Evolutionary conservation across 2,888 invertebrate genomes (phyloP).

Genomic region (Perdita meconis): DNA sequence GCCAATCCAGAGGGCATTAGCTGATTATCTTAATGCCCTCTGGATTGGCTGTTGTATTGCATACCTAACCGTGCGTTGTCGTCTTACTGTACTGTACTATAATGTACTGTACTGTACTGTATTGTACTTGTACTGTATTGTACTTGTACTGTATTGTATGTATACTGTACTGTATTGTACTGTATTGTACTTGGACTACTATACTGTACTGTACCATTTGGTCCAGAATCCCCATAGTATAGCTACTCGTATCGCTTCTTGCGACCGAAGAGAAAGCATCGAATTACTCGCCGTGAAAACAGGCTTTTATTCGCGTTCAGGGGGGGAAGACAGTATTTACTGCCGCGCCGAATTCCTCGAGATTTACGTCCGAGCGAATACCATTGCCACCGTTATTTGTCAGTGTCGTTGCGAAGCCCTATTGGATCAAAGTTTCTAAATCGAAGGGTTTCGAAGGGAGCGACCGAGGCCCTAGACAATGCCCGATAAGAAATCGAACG

Average conservation of each 20-base stretch:
- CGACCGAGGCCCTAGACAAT: not conserved
- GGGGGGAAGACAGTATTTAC: conserved; percentile 24
- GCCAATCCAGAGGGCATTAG: too few relatives aligned
- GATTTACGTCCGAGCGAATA: conserved; percentile 19
- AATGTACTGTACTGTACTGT: too few relatives aligned
- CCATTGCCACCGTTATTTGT: conserved; percentile 16
- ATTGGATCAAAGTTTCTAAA: conserved; percentile 23
- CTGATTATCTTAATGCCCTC: too few relatives aligned
- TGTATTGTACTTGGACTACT: too few relatives aligned
- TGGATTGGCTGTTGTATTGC: too few relatives aligned
- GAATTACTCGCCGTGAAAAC: conserved; percentile 8
- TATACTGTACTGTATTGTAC: too few relatives aligned
- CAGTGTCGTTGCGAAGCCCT: conserved; percentile 16
- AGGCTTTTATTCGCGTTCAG: not conserved
- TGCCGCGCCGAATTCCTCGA: conserved; percentile 13
- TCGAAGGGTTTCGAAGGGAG: conserved; percentile 6
- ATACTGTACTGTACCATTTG: too few relatives aligned
- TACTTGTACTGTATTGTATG: too few relatives aligned
- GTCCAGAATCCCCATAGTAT: too few relatives aligned
- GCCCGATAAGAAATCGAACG: not conserved
- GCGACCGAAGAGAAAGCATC: conserved; percentile 1
- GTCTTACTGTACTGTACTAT: too few relatives aligned
- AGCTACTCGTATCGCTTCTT: conserved; percentile 1
- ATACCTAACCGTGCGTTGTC: too few relatives aligned
- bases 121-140: too few relatives aligned